These are phyloP conservation scores for Momotus momota DNA, from an alignment of 2,797 vertebrate species.

Conservation along the genomic window DNA sequence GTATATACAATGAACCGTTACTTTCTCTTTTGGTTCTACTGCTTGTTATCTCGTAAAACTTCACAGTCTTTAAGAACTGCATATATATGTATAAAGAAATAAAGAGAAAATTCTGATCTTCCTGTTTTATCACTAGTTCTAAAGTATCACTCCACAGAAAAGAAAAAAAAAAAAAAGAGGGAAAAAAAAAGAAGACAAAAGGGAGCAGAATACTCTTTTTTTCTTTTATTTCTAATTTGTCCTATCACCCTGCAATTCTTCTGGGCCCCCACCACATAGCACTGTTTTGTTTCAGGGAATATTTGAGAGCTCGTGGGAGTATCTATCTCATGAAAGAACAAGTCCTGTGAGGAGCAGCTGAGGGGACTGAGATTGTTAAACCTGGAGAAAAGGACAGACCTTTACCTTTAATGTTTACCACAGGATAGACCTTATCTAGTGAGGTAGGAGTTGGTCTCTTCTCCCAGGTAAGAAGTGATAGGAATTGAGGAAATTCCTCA, in stretches of 20 bases:
- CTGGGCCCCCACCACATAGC: accelerated
- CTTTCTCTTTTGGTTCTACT: constrained; percentile 12
- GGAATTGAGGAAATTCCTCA: neutral
- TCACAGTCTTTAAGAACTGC: neutral
- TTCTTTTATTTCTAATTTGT: neutral
- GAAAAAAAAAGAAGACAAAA: neutral
- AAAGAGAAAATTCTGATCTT: neutral
- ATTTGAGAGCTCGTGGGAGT: neutral
- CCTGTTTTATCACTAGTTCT: neutral
- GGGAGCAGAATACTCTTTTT: neutral
- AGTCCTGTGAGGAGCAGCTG: neutral
- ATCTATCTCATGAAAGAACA: neutral
- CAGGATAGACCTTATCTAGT: neutral
- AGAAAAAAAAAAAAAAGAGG: no score
- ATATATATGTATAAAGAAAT: neutral
- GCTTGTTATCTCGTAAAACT: neutral
- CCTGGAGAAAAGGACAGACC: no score
- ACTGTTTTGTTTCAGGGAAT: neutral
- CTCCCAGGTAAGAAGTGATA: neutral
- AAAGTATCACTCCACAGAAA: neutral
- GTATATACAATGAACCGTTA: neutral
- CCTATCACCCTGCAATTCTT: neutral
- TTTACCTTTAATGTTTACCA: no score
- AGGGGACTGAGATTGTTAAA: neutral
- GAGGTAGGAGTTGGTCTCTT: neutral